Conservation (phyloP, 2,888 invertebrate species). For the Tenthredo notha region DNA sequence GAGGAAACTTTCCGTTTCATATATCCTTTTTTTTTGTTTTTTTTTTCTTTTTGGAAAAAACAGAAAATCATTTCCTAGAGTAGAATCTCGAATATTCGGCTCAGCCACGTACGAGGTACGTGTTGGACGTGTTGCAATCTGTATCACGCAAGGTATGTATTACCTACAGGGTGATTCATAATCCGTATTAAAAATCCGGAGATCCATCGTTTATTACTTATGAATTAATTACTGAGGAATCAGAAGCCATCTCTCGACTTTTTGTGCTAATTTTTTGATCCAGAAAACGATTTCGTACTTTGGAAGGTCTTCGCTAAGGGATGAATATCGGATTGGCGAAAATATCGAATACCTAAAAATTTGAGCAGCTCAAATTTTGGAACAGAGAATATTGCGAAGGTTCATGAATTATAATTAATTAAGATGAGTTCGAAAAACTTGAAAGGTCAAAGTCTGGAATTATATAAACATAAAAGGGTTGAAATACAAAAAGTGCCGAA, state of each 20-base stretch:
- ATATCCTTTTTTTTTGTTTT: too few species aligned
- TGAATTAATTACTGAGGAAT: not conserved
- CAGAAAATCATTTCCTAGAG: slow-evolving; percentile 36
- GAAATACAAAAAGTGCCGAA: not conserved
- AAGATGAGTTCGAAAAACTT: not conserved
- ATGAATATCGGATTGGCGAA: not conserved
- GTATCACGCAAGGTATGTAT: not conserved
- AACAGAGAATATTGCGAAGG: not conserved
- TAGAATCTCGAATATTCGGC: slow-evolving; percentile 46
- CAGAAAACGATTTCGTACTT: not conserved
- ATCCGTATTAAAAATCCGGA: not conserved
- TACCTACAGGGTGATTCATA: slow-evolving; percentile 18
- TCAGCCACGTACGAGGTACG: slow-evolving; percentile 34
- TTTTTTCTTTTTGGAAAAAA: not conserved
- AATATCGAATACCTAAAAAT: not conserved
- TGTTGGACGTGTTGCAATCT: slow-evolving; percentile 39
- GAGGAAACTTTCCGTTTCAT: not conserved
- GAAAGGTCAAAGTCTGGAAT: not conserved
- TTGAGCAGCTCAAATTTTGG: not conserved
- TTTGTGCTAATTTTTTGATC: not conserved
- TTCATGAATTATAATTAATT: not conserved
- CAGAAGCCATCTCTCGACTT: not conserved
- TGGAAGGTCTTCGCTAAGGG: not conserved
- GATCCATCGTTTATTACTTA: not conserved
- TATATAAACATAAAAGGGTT: not conserved